Base-by-base conservation (phyloP, 2,113 vertebrate species). In the Toxostoma redivivum region DNA sequence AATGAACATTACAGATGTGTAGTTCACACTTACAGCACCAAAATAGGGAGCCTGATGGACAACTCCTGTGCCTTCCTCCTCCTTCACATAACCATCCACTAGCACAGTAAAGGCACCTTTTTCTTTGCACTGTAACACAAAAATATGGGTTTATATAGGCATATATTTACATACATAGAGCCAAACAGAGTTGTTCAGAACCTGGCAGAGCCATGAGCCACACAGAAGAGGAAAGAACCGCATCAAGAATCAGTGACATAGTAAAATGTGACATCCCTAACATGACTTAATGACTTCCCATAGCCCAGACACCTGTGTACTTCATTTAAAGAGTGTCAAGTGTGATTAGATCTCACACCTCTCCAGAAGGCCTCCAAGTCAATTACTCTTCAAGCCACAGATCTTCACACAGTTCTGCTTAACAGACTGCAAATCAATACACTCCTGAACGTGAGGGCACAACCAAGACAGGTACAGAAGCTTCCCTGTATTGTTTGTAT, bases 21-120 rank as follows among this genome's bases (percentile, higher is more conserved):
- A 19, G 24, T 21, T 92, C 45, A 84, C 81, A 99, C 99, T 99
- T 97, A 99, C 99, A 97, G 99, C 99, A 96, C 99, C 99, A 84
- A 99, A 99, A 97, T 99, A 99, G 7, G 99, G 99, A 28, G 99
- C 99, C 97, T 99, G 99, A 96, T 99, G 99, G 45, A 99, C 99
- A 30, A 99, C 98, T 33, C 99, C 99, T 2, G 99, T 99, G 74
- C 99, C 99, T 83, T 99, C 99, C 78, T 99, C 99, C 90, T 99
- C 99, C 86, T 98, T 99, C 93, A 99, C 99, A 1, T 99, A 99
- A 95, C 96, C 98, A 97, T 99, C 99, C 7, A 94, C 95, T 47
- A 99, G 92, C 67, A 99, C 98, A 28, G 98, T 97, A 97, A 99
- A 99, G 12, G 99, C 99, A 65, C 99, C 99, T 9, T 64, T 98